Conservation (phyloP, 1,140 invertebrate genomes). For the Drosophila pachea region DNA sequence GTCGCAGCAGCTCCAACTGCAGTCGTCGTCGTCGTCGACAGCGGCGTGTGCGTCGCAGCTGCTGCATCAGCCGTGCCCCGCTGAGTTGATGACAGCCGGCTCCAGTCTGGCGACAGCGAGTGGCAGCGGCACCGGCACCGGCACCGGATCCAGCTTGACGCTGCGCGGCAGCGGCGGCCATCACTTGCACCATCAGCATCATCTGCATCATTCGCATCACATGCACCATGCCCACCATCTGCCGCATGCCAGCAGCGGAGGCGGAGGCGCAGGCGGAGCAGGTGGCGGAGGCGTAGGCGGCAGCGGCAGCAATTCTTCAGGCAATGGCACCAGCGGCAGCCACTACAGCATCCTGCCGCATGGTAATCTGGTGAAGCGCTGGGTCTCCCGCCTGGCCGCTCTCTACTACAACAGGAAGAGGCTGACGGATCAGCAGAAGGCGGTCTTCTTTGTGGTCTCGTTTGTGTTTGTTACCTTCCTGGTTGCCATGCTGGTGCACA, state of each 20-base stretch:
- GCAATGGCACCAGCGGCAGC: conserved; percentile 21
- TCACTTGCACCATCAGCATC: conserved; percentile 58
- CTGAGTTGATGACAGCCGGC: too few relatives aligned
- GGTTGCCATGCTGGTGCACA: conserved; percentile 73
- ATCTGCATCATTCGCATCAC: conserved; percentile 67
- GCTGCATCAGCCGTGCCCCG: too few relatives aligned
- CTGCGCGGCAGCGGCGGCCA: conserved; percentile 36
- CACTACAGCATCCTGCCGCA: conserved; percentile 37
- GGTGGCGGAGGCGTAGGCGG: conserved; percentile 9
- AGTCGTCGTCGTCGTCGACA: conserved; percentile 16
- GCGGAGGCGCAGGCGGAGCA: conserved; percentile 7
- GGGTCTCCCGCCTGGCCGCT: conserved; percentile 54
- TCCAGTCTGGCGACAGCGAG: too few relatives aligned
- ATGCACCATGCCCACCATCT: conserved; percentile 66
- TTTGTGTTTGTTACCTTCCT: conserved; percentile 74
- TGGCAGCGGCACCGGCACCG: too few relatives aligned
- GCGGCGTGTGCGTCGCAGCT: conserved; percentile 25
- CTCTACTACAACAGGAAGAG: conserved; percentile 72
- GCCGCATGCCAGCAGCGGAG: conserved; percentile 34
- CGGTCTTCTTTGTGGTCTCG: conserved; percentile 74
- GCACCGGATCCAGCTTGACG: too few relatives aligned
- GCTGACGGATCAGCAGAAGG: conserved; percentile 74
- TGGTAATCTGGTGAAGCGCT: conserved; percentile 48
- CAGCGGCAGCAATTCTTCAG: conserved; percentile 15
- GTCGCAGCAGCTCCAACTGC: conserved; percentile 14